Conservation (phyloP, 2,888 invertebrate species). For the Rhopalosiphum nymphaeae region DNA sequence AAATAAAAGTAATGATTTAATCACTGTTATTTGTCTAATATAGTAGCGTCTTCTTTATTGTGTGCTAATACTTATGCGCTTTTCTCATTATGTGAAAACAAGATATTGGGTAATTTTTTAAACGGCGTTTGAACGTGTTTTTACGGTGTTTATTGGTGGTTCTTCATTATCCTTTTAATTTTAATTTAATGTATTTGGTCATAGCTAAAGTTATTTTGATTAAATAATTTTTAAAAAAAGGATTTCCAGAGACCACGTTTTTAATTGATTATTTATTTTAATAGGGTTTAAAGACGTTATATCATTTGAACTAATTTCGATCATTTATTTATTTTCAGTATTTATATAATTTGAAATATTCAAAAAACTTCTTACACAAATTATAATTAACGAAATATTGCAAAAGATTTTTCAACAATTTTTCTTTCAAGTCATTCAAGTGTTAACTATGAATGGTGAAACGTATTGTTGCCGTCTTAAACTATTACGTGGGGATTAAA, state of each 20-base stretch:
- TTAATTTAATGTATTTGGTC: not conserved
- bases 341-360: not conserved
- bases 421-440: not conserved
- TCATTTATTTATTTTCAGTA: not conserved
- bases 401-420: not conserved
- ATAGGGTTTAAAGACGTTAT: not conserved
- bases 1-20: not conserved
- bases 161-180: not conserved
- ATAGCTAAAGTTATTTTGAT: not conserved
- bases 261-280: not conserved
- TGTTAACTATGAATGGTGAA: not conserved
- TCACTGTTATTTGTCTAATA: not conserved
- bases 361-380: not conserved
- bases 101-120: not conserved
- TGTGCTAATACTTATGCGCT: not conserved
- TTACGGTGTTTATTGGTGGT: not conserved
- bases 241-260: not conserved
- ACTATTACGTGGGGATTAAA: not conserved
- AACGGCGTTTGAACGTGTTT: too few species aligned
- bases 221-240: not conserved
- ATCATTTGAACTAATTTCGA: not conserved
- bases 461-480: not conserved
- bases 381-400: not conserved
- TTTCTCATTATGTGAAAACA: not conserved
- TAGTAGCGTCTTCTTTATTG: not conserved